Evolutionary conservation across 2,113 vertebrate genomes (phyloP), one percentile per base, ranked within the genome.

Genomic region (Tupaia chinensis): DNA sequence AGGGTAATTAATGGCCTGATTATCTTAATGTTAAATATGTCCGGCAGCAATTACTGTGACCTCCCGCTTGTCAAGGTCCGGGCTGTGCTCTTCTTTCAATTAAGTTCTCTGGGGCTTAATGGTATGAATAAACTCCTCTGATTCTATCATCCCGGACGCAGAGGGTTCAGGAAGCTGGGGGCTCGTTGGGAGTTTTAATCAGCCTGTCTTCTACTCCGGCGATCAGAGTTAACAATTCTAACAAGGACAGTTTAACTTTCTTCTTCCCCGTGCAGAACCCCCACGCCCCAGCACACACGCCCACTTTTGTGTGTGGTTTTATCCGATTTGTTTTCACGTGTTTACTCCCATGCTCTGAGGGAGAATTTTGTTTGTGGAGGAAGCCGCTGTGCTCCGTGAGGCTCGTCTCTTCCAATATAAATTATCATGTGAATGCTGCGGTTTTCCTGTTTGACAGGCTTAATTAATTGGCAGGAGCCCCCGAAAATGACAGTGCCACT

Each of bases 1-100:
- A 99, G 99, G 99, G 99, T 99, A 99, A 99, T 99, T 99, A 99
- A 99, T 99, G 99, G 99, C 99, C 99, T 99, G 99, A 99, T 99
- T 99, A 99, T 99, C 99, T 99, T 99, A 99, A 99, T 99, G 99
- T 99, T 99, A 99, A 99, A 99, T 99, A 99, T 99, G 99, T 99
- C 99, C 99, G 99, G 99, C 99, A 99, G 99, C 99, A 99, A 99
- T 99, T 99, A 99, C 99, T 98, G 99, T 99, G 99, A 99, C 99
- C 99, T 99, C 99, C 99, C 99, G 99, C 99, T 99, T 99, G 99
- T 99, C 99, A 99, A 99, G 99, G 99, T 99, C 99, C 99, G 98
- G 98, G 98, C 99, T 99, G 98, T 99, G 98, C 99, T 98, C 98
- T 98, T 99, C 99, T 99, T 99, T 99, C 99, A 99, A 99, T 99